Base-by-base conservation (phyloP, 2,113 vertebrate genomes). In the Rhinogobius similis region DNA sequence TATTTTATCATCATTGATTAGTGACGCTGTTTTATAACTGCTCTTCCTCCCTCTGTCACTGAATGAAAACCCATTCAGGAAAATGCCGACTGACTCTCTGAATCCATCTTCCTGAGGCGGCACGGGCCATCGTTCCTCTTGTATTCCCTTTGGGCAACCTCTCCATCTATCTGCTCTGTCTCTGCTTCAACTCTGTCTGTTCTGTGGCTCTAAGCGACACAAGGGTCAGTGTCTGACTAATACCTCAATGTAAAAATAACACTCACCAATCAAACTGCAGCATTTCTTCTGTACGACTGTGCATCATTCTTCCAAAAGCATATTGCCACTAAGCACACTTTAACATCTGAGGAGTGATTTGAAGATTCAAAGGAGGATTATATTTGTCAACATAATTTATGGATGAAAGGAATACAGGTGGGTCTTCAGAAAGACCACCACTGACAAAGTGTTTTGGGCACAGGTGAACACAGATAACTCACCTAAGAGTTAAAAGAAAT, bases 101-200 rank as follows among this genome's bases (percentile, higher is more conserved):
- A 88, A 89, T 91, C 86, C 85, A 83, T 89, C 81, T 88, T 87
- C 72, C 78, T 59, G 38, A 59, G 75, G 75, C 36, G 11, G 18
- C 62, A 85, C 70, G 27, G 86, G 72, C 82, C 82, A 48, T 48
- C 70, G 63, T 76, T 68, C 78, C 58, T 71, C 46, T 76, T 75
- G 76, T 72, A 78, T 81, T 72, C 73, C 73, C 79, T 27, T 66
- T 68, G 56, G 72, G 66, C 67, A 52, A 39, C 78, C 71, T 78
- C 74, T 76, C 79, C 68, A 72, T 83, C 73, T 78, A 64, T 69
- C 55, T 52, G 32, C 32, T 5, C 41, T 29, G 67, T 29, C 56
- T 64, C 41, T 7, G 48, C n/a, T 72, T 82, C 69, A 80, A 80
- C 82, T 81, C 77, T 76, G 64, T 75, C 72, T 75, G 6, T 24